Evolutionary conservation across 2,113 vertebrate genomes (phyloP), one percentile per base, ranked within the genome.

Genomic region (Apistogramma diplotaenia): DNA sequence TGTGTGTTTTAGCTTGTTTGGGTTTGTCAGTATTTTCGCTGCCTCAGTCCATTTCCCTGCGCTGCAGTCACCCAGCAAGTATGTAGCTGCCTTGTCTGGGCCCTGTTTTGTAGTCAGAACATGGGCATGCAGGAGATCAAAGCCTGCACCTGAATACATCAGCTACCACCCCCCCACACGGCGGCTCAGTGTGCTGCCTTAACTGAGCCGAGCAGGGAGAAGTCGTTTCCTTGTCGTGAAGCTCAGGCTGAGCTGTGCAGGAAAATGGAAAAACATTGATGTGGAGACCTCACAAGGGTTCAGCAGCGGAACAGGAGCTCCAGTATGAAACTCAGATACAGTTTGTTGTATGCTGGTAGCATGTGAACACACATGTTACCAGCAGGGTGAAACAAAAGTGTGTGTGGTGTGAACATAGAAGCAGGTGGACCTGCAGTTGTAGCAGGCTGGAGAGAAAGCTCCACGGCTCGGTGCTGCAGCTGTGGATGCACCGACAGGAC

Each of bases 111-210:
- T 49, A 80, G 81, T 89, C 82, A 54, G 77, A 27, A 60, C 76
- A 78, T 27, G 84, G 29, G 70, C 79, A 55, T 37, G 73, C 49
- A n/a, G 76, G 21, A 79, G 76, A 79, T 87, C 85, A 89, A 87
- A 89, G 76, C 33, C 79, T 51, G 75, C 49, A 57, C 65, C 23
- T 12, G 81, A 76, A 70, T 23, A 29, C 54, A 76, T 31, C 65
- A 25, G 56, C 80, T 58, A 75, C 33, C 59, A 58, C 61, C 78
- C n/a, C 35, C 25, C 46, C 13, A 2, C 53, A 23, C 23, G 19
- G 62, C 5, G 1, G 8, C 62, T 67, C 62, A 46, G 62, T 8
- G 23, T 46, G 62, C 15, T 25, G 40, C 40, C 62, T 67, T 67
- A 67, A 46, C 62, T 65, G 23, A 10, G 62, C 62, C 0, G 23